Base-by-base conservation (phyloP, 2,888 invertebrate genomes). In the Criorhina ranunculi region DNA sequence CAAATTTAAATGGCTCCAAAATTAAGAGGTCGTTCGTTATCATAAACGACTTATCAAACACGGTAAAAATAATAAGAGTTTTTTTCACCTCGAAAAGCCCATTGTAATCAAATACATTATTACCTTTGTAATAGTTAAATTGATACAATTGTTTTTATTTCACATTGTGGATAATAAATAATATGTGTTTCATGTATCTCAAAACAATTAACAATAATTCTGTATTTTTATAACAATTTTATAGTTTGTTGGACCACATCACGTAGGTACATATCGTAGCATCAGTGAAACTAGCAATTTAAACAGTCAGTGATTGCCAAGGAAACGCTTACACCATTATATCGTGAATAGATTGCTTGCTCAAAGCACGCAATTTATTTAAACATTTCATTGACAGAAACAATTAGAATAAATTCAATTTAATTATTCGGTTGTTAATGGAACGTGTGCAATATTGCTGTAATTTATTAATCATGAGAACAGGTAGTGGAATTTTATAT, bases 341-440 rank as follows among this genome's bases (percentile, higher is more conserved):
- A n/a, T 66, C 37, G 66, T 72, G 62, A 57, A 19, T 19, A 15
- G 17, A 35, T 57, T 55, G 44, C 17, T 42, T 51, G 35, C 8
- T 57, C 24, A 2, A 17, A 53, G 37, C 60, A 75, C 46, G 80
- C 66, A 67, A 75, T 53, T 59, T 19, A 53, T 29, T 53, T 44
- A 31, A 69, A 44, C 60, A 60, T 67, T 75, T 76, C 57, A 62
- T 51, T 80, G 67, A 55, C 67, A 80, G 8, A 60, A 62, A 49
- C 57, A 69, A 75, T 76, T 81, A 69, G 60, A 80, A 67, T 19
- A 46, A 66, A 59, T 59, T 64, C 24, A 59, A 73, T 17, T 66
- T 49, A 66, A 73, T 59, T 66, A 66, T 40, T 57, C 49, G 35
- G 12, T 29, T 49, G 37, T 37, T 62, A 40, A 44, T 42, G 6